Percentiles rank a stretch among this genome's conserved stretches.
These are phyloP conservation scores for Hermaeophaga mercurialis DNA, from an alignment of 2,888 invertebrate species.

Conservation along the genomic window DNA sequence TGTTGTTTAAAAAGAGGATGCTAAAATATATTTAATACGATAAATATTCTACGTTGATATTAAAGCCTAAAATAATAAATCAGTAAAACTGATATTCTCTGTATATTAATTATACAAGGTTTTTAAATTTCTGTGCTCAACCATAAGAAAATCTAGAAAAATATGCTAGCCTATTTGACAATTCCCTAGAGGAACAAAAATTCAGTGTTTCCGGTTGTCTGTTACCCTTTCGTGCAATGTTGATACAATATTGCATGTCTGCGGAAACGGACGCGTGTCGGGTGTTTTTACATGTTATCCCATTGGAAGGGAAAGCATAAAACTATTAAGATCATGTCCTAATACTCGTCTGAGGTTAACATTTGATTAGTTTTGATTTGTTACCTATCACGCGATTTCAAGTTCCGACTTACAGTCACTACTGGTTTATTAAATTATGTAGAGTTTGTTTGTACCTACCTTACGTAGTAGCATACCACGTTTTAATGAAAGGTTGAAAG, in stretches of 20 bases:
- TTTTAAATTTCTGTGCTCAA: no score
- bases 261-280: constrained; percentile 11
- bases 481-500: no score
- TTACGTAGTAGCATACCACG: no score
- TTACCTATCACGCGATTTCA: constrained; percentile 42
- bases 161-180: no score
- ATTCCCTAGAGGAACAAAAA: background rate
- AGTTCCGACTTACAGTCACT: constrained; percentile 37
- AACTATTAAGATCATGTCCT: constrained; percentile 42
- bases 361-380: constrained; percentile 44
- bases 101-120: no score
- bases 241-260: constrained; percentile 21
- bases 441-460: no score
- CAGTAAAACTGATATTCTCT: no score
- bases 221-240: constrained; percentile 7
- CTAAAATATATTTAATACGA: no score
- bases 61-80: no score
- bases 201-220: background rate
- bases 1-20: no score
- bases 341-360: constrained; percentile 40
- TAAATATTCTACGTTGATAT: no score
- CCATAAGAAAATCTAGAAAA: no score
- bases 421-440: constrained; percentile 13
- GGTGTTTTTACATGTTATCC: constrained; percentile 25
- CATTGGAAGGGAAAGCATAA: constrained; percentile 33